Evolutionary conservation across 1,140 invertebrate species (phyloP), one percentile per base, ranked within the genome.

Genomic region (Macrobrachium nipponense): DNA sequence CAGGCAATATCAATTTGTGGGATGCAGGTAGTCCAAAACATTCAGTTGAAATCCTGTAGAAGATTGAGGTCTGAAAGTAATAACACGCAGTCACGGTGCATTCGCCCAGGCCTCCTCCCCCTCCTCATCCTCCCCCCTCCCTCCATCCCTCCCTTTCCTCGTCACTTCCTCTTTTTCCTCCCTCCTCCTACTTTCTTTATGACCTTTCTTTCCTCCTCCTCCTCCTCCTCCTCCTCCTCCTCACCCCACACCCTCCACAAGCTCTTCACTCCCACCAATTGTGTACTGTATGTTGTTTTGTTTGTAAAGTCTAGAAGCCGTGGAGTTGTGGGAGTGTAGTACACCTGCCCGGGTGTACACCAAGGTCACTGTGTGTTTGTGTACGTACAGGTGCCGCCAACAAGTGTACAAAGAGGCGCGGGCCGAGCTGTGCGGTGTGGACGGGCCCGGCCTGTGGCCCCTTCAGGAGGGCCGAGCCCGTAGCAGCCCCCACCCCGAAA

Each of bases 391-490:
- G 83, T 86, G 76, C 83, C 83, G 78, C 83, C 83, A 80, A 86
- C 83, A 86, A 86, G 83, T 86, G 83, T 86, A 86, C 83, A 86
- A 86, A 86, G 77, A 80, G 36, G 83, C 64, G 72, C 76, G 66
- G 64, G 77, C 76, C 23, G 62, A 44, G 83, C 83, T 80, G 77
- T 36, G 70, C 77, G 78, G 81, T 58, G 81, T 59, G 68, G 76
- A 76, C 60, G 75, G 78, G 27, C n/a, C 66, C 17, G 27, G n/a
- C 18, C 72, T 64, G 12, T n/a, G 43, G 64, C 44, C 44, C 80
- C 78, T 51, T 51, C 58, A 27, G 59, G 58, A 62, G 72, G 73
- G 59, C 72, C 58, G 62, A 58, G 66, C 68, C 70, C 44, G 44
- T 66, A 36, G 66, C 20, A 20, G 18, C 66, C 66, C 66, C 75